Conservation (phyloP, 2,888 invertebrate genomes). For the Mimas tiliae region DNA sequence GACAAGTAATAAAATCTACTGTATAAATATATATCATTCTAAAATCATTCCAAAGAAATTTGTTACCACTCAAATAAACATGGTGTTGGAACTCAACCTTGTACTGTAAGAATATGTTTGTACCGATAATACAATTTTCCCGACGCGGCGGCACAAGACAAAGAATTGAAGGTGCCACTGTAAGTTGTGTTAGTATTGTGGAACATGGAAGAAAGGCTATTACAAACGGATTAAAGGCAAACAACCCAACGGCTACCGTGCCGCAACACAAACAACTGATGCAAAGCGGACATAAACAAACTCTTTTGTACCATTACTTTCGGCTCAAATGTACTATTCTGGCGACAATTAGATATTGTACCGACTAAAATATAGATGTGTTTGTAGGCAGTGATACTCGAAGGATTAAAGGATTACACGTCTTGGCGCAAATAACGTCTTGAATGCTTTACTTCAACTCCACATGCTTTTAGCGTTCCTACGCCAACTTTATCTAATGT, state of each 20-base stretch:
- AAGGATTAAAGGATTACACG: conserved; percentile 75
- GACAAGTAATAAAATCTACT: too few relatives aligned
- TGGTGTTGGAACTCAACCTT: neutral
- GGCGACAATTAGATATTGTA: conserved; percentile 70
- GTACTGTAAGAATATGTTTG: neutral
- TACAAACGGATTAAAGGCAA: conserved; percentile 80
- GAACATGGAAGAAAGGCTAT: conserved; percentile 68
- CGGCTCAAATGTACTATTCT: conserved; percentile 54
- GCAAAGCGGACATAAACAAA: conserved; percentile 76
- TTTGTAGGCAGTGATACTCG: conserved; percentile 69
- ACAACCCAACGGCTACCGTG: conserved; percentile 71
- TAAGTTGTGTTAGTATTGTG: conserved; percentile 53
- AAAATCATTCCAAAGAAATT: too few relatives aligned
- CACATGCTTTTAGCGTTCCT: conserved; percentile 26
- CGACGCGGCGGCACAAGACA: neutral
- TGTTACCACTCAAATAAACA: neutral
- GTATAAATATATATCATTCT: too few relatives aligned
- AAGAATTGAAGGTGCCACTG: conserved; percentile 47
- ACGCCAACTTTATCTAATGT: neutral
- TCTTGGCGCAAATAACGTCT: conserved; percentile 62
- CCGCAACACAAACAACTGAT: conserved; percentile 74
- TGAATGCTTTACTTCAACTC: conserved; percentile 60
- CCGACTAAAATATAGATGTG: conserved; percentile 52
- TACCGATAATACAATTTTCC: neutral
- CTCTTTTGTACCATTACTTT: conserved; percentile 67